Percentiles rank a stretch among this genome's conserved stretches.
Conservation (phyloP, 2,113 vertebrate genomes). For the Scortum barcoo region DNA sequence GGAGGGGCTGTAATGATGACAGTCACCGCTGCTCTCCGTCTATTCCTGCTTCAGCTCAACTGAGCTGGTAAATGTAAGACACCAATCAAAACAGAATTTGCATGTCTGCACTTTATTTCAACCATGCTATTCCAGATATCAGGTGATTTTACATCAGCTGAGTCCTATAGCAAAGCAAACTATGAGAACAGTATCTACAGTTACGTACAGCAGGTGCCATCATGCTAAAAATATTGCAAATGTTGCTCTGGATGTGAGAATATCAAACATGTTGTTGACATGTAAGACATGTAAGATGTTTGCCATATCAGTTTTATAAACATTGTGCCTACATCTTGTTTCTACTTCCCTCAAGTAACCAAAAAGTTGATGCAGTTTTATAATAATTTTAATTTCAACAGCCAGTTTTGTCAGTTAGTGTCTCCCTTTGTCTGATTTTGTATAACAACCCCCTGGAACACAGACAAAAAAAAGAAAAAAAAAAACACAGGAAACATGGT, state of each 20-base stretch:
- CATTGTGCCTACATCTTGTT: background rate
- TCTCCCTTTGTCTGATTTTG: conserved; percentile 10
- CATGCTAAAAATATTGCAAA: background rate
- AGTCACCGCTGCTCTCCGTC: conserved; percentile 57
- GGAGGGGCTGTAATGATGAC: conserved; percentile 71
- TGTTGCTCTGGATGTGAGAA: background rate
- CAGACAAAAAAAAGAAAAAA: background rate
- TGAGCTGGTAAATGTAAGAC: conserved; percentile 51
- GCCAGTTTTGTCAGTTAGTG: background rate
- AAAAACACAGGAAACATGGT: conserved; percentile 30
- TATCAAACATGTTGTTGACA: no score
- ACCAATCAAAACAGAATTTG: conserved; percentile 46
- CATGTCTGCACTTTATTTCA: conserved; percentile 24
- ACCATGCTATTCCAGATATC: background rate
- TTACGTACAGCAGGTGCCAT: background rate
- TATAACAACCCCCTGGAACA: conserved; percentile 1
- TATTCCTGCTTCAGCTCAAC: conserved; percentile 60
- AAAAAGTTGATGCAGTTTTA: background rate
- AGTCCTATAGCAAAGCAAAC: conserved; percentile 2
- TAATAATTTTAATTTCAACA: background rate
- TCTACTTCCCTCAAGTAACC: background rate
- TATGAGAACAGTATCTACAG: background rate
- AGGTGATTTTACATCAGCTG: background rate
- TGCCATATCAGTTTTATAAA: background rate
- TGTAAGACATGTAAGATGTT: no score